These are phyloP conservation scores for Ancistrus triradiatus DNA, from an alignment of 2,113 vertebrate genomes.

Conservation along the genomic window DNA sequence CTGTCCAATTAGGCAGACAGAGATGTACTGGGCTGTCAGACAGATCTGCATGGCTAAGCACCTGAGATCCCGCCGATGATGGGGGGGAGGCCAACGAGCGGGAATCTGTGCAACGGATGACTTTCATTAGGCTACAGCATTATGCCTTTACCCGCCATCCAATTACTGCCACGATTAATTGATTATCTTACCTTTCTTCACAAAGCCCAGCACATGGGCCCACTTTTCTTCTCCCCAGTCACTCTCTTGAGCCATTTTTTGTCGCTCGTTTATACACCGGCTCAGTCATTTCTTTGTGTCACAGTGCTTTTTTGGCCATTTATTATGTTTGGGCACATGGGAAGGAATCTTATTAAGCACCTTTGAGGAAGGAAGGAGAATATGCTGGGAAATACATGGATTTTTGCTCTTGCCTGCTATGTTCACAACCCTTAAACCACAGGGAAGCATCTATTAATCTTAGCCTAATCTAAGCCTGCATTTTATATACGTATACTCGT, in stretches of 20 bases:
- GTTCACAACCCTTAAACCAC: too few species aligned
- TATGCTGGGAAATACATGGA: too few species aligned
- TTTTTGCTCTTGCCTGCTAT: too few species aligned
- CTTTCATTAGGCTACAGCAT: constrained; percentile 85
- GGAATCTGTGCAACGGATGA: constrained; percentile 85
- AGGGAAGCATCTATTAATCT: too few species aligned
- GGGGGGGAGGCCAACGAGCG: constrained; percentile 74
- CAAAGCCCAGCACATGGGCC: constrained; percentile 64
- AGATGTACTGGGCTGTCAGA: constrained; percentile 93
- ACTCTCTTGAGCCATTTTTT: constrained; percentile 32
- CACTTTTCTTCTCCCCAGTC: constrained; percentile 44
- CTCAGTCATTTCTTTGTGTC: too few species aligned
- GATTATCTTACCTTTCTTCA: constrained; percentile 85
- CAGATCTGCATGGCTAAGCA: constrained; percentile 98
- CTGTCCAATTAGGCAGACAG: constrained; percentile 98
- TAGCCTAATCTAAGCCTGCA: too few species aligned
- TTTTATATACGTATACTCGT: too few species aligned
- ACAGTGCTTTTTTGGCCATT: too few species aligned
- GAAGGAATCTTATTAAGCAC: too few species aligned
- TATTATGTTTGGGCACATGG: too few species aligned
- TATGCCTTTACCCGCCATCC: constrained; percentile 86
- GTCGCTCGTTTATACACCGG: constrained; percentile 39
- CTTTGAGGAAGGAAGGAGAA: too few species aligned
- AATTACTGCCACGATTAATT: constrained; percentile 99
- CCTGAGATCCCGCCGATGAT: constrained; percentile 86